Conservation (phyloP, 37 sponge, comb jelly and placozoan species). For the Cladorhizidae sp. region DNA sequence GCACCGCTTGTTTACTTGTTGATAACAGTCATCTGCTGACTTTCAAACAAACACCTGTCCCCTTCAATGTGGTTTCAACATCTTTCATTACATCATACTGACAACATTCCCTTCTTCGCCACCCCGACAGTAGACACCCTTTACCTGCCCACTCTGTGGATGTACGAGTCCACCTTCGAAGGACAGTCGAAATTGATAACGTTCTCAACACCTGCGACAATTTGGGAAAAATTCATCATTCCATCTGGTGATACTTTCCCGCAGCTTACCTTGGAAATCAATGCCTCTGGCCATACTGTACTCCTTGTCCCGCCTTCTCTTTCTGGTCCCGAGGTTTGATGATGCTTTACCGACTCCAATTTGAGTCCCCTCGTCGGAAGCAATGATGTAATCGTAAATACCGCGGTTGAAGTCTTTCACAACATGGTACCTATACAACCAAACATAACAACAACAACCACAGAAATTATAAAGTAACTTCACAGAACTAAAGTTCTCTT, state of each 20-base stretch:
- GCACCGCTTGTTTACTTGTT: no score
- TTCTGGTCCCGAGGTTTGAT: conserved; percentile 12
- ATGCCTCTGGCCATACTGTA: conserved; percentile 91
- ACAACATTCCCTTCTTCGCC: no score
- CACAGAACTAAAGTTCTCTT: no score
- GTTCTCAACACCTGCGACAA: conserved; percentile 81
- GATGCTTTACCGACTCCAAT: not conserved
- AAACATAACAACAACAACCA: not conserved
- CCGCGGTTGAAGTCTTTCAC: conserved; percentile 94
- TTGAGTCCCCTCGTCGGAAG: conserved; percentile 85
- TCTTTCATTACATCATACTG: no score
- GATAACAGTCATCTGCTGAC: no score
- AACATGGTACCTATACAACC: conserved; percentile 69
- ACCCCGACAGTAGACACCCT: not conserved
- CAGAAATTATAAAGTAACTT: not conserved
- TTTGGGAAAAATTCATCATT: not conserved
- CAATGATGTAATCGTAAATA: conserved; percentile 95
- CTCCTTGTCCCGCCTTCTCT: conserved; percentile 79
- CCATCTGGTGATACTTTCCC: not conserved
- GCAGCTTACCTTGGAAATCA: conserved; percentile 86
- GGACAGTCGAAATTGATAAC: conserved; percentile 99
- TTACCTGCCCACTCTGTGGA: conserved; percentile 95
- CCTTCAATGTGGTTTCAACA: no score
- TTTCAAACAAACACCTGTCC: no score
- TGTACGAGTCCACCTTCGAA: conserved; percentile 69